Base-by-base conservation (phyloP, 2,888 invertebrate genomes). In the Marasmarcha lunaedactyla region DNA sequence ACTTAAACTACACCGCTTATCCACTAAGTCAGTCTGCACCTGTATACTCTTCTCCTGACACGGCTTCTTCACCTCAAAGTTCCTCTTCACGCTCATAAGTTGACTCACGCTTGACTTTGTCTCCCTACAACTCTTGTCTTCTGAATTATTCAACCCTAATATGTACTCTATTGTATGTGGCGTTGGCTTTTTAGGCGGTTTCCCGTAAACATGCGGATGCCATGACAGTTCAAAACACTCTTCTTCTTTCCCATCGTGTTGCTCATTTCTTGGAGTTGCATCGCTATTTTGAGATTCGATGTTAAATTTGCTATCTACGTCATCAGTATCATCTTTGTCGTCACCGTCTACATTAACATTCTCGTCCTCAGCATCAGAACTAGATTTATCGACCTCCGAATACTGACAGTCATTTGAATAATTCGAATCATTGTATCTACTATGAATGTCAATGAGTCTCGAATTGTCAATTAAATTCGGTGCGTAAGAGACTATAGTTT, bases 191-290 rank as follows among this genome's bases (percentile, higher is more conserved):
- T 89, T 89, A 7, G 93, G 93, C 9, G 93, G 90, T 53, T 90
- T 90, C 1, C 89, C 91, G 66, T 95, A 95, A 14, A 95, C 92
- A 68, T 95, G 95, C 26, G 94, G 92, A 77, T 95, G 95, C 95
- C 95, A 95, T 30, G 92, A 74, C 1, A 63, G 70, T 48, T 73
- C 76, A 1, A 46, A 56, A 2, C 41, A 43, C 14, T 68, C 65
- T 13, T 45, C 55, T 7, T 20, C 20, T 5, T 20, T 20, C 7
- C 20, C 7, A 20, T 20, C 20, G n/a, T n/a, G n/a, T n/a, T n/a
- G n/a, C 36, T 53, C 49, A 15, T 45, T 49, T 14, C 45, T 15
- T 35, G 43, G 38, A 37, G 50, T 49, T 13, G 56, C 55, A 14
- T 55, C 50, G 42, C 49, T 53, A 7, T 20, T 20, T 43, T 33